Evolutionary conservation across 1,140 invertebrate genomes (phyloP), one percentile per base, ranked within the genome.

Genomic region (Varroa destructor): DNA sequence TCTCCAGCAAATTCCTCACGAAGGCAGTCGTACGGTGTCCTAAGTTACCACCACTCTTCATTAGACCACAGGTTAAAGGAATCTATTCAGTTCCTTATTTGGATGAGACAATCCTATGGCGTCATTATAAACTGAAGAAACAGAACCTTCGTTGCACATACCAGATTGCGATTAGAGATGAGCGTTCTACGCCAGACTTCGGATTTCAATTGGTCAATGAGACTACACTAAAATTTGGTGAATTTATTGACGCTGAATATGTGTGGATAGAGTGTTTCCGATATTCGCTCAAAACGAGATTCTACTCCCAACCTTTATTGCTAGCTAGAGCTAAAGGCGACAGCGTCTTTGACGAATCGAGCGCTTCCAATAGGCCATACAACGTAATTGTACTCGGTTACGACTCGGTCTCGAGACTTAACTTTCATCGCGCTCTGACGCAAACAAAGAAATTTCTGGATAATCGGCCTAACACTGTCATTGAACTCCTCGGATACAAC

Each of bases 401-500:
- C 3, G 85, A 86, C 76, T 82, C 84, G 0, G 80, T 85, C 43
- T 86, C 85, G 1, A 77, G 83, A 37, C 77, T 84, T 40, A 85
- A 85, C 77, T 83, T 84, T 71, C 78, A 81, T 14, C 78, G 85
- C 1, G 83, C 84, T 73, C 80, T 86, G 79, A 81, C 80, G 1
- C 74, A 77, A 57, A 84, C 84, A 0, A 75, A 79, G n/a, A 54
- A 76, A 1, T 83, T 80, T 72, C 76, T 86, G 0, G 75, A 77
- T 1, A 73, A 79, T 6, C 10, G 61, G 8, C 12, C n/a, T 5
- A 73, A 81, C 43, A 75, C 75, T 10, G 77, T 77, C 3, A 74
- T 81, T 54, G 80, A 81, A 72, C 36, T 82, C 73, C 73, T 75
- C 10, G 82, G 82, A 1, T 79, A 78, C 71, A 78, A 77, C 55